Base-by-base conservation (phyloP, 2,113 vertebrate species). In the Gasterosteus nipponicus region DNA sequence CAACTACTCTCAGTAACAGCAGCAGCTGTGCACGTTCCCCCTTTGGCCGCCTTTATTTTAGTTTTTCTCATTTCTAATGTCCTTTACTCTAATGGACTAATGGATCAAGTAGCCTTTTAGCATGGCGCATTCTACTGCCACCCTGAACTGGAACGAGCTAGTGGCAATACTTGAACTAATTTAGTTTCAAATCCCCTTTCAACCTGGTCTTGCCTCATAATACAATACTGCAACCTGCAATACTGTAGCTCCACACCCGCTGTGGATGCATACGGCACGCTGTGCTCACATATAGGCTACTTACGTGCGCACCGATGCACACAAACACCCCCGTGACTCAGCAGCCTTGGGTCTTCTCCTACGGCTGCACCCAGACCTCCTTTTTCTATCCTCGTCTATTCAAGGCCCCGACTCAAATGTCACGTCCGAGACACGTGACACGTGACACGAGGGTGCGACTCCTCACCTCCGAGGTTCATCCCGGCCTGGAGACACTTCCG, bases 401-500 rank as follows among this genome's bases (percentile, higher is more conserved):
- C 22, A 26, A 26, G 22, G 65, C 39, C 75, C 49, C 69, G 79
- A 87, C 84, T 89, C 73, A 89, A 87, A 86, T 75, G 77, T 74
- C 85, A 79, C 53, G 60, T 75, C 62, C 22, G 69, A 73, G 72
- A 65, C 83, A 78, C 64, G 69, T 82, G 81, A 85, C 65, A 3
- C 65, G 56, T 74, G 56, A 47, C 86, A 77, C 19, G 49, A 69
- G 59, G 49, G 16, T 41, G 46, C 47, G 66, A 71, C 83, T 85
- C 83, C 85, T 92, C 94, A 99, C 98, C 98, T 96, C 98, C 98
- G 59, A 99, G 94, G 92, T 99, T 99, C 98, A 99, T 99, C 80
- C 98, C 98, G 62, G 98, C 98, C 94, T 99, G 97, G 73, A 99
- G 96, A 95, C 98, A 99, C 93, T 99, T 99, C 90, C 98, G 96